Evolutionary conservation across 1,140 invertebrate genomes (phyloP).

Genomic region (Wiebesia pumilae): DNA sequence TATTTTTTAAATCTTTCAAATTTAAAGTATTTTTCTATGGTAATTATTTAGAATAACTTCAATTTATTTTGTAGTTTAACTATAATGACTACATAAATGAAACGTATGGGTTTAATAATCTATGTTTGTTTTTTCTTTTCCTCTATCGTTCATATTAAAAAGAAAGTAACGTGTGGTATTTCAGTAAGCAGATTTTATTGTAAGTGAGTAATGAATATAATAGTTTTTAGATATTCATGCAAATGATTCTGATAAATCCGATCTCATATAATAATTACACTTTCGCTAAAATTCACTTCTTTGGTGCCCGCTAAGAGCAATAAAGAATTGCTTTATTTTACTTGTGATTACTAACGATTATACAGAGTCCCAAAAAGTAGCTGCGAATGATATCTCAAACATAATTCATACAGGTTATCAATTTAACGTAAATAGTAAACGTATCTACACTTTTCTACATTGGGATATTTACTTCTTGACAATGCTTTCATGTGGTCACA

Average conservation of each 20-base stretch:
- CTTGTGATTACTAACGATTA: conserved; percentile 12
- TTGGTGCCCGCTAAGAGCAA: conserved; percentile 12
- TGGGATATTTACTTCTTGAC: neutral
- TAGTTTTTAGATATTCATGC: conserved; percentile 3
- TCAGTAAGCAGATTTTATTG: conserved; percentile 18
- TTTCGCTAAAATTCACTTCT: neutral
- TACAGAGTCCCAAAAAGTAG: conserved; percentile 12
- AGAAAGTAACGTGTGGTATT: neutral
- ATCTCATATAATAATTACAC: neutral
- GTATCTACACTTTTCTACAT: neutral
- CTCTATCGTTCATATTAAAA: neutral
- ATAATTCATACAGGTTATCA: conserved; percentile 1
- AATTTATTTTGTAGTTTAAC: neutral
- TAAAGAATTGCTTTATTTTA: conserved; percentile 14
- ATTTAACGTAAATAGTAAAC: neutral
- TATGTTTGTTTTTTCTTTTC: neutral
- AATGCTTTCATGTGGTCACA: neutral
- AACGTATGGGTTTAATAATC: conserved; percentile 23
- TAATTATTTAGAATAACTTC: conserved; percentile 9
- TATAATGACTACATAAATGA: conserved; percentile 5
- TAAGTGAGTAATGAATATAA: conserved; percentile 31
- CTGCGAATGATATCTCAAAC: neutral
- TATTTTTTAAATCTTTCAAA: neutral
- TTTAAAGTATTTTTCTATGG: neutral
- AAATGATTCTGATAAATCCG: conserved; percentile 10